Conservation (phyloP, 2,888 invertebrate species). For the Omphaloscelis lunosa region DNA sequence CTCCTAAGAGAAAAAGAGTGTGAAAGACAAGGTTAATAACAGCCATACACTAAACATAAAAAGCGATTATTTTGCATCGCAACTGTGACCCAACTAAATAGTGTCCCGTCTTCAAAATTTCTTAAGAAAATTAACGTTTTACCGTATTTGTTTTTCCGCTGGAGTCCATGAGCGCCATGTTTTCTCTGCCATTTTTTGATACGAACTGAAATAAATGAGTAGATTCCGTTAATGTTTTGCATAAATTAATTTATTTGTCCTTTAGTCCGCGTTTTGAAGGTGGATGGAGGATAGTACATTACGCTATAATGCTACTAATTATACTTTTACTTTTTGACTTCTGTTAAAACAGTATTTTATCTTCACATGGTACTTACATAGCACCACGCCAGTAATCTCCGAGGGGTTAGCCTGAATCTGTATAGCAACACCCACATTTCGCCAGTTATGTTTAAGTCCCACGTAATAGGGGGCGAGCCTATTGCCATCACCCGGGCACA, state of each 20-base stretch:
- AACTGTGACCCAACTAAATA: conserved; percentile 26
- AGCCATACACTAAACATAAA: conserved; percentile 11
- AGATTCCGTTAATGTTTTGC: neutral
- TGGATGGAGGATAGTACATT: too few relatives aligned
- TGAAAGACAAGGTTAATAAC: conserved; percentile 41
- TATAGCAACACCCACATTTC: neutral
- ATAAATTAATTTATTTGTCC: neutral
- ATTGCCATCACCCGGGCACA: neutral
- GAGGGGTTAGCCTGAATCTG: neutral
- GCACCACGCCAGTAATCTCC: neutral
- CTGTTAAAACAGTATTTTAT: neutral
- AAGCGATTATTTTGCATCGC: conserved; percentile 47
- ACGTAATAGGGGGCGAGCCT: neutral
- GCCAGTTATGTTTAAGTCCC: neutral
- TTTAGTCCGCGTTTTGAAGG: neutral
- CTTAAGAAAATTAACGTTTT: conserved; percentile 16
- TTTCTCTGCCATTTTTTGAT: conserved; percentile 30
- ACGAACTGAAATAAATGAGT: conserved; percentile 45
- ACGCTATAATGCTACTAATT: neutral
- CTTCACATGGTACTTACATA: neutral
- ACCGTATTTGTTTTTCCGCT: conserved; percentile 41
- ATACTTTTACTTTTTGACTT: neutral
- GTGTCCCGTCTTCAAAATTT: conserved; percentile 10
- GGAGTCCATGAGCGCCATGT: neutral
- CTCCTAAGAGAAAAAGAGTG: conserved; percentile 57